Evolutionary conservation across 1,140 invertebrate species (phyloP), one percentile per base, ranked within the genome.

Genomic region (Tetraneura akinire): DNA sequence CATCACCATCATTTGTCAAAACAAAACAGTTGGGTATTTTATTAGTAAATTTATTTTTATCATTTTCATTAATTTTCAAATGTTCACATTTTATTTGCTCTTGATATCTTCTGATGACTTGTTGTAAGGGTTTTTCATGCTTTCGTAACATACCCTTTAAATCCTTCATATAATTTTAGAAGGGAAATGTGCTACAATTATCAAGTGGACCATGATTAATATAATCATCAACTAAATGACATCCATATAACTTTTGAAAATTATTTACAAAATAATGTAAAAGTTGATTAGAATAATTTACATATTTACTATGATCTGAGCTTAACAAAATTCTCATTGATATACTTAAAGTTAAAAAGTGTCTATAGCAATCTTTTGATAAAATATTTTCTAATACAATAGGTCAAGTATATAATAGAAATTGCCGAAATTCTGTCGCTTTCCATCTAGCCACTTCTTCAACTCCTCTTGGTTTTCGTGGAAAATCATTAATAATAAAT

Each of bases 351-450:
- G 66, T 45, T 42, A 70, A 42, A 42, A 70, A 70, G 32, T 70
- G 32, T 45, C 42, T 18, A 14, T 70, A 70, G 8, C 45, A 45
- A n/a, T 70, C 66, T 11, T 42, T 2, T 21, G 66, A 70, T 70
- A 70, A 18, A 42, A 70, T 70, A 42, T 70, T 47, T 47, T 70
- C 42, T 57, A 86, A 82, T 62, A 83, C 80, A 16, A 85, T 26
- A 23, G 84, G 84, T 9, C 82, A 83, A 45, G 81, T 73, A 80
- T 86, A 86, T 53, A 85, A 80, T 11, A 85, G 82, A 80, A 85
- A 85, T 29, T 82, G 81, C 11, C 83, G 71, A 51, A 83, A 84
- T 82, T 86, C 84, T n/a, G 85, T 84, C 0, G 85, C 85, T 83
- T 86, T 86, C 83, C 83, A 86, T 14, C 81, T 66, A 16, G 80